Evolutionary conservation across 2,113 vertebrate species (phyloP), one percentile per base, ranked within the genome.

Genomic region (Cavia porcellus): DNA sequence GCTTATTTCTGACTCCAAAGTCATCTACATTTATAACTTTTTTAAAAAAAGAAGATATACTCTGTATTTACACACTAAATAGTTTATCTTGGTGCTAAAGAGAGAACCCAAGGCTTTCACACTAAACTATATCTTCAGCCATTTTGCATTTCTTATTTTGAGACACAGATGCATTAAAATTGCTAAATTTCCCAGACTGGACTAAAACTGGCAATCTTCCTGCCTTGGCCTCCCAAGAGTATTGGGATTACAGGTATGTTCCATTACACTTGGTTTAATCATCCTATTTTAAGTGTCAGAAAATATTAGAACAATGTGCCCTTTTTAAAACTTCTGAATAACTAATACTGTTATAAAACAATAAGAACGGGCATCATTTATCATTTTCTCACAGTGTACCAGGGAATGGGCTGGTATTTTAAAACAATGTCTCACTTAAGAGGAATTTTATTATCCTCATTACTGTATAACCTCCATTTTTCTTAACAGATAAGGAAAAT

Each of bases 211-310:
- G 42, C 13, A 50, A 77, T 77, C 45, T 14, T 47, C 25, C 74
- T 77, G 42, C 25, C 74, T 47, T 42, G 28, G 42, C 24, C 24
- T 47, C 74, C 74, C 45, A 77, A 77, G 74, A 77, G 45, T 15
- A 25, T 25, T 77, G 42, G n/a, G 74, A 77, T 30, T 77, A 47
- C 13, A 47, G 74, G 25, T 47, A 15, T 77, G 68, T n/a, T n/a
- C 68, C 35, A 20, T 30, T 25, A 47, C 24, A 30, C 25, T 25
- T 30, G 45, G 74, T 7, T 30, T 25, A 30, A 45, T 25, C 35
- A 91, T 59, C 20, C 13, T 81, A 47, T 92, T 87, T 96, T 59
- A 95, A 82, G 19, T 92, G 42, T 77, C 82, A 94, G 89, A 74
- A 93, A 74, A 80, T 55, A 89, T 81, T 68, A 64, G 47, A 59